phyloP scores from a whole-genome alignment of 2,113 vertebrate genomes.

The Thymallus thymallus region DNA sequence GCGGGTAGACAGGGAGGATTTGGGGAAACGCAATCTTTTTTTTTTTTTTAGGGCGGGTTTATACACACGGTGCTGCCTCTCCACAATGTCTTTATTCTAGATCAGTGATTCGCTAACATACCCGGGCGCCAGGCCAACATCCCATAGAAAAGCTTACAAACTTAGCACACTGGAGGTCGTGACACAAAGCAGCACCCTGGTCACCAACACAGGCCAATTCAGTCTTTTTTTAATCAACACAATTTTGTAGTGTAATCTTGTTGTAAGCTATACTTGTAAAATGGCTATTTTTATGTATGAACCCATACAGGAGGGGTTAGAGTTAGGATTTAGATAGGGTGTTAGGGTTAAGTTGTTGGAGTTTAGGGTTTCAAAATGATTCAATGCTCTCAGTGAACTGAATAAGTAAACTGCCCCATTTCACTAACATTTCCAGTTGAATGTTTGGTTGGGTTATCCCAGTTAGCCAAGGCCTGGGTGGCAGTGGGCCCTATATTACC shows the following conservation, averaged over 20 bases:
- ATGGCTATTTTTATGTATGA: not conserved
- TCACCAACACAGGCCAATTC: not conserved
- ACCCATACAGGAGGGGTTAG: too few species aligned
- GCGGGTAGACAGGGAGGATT: not conserved
- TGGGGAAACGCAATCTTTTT: conserved; percentile 9
- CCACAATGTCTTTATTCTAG: conserved; percentile 42
- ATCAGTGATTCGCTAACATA: conserved; percentile 46
- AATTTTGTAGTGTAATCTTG: not conserved
- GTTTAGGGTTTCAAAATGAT: too few species aligned
- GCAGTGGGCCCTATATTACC: too few species aligned
- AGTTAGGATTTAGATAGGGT: too few species aligned
- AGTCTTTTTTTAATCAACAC: not conserved
- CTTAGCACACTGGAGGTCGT: conserved; percentile 24
- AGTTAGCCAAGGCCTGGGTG: too few species aligned
- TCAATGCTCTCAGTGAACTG: too few species aligned
- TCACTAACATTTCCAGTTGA: too few species aligned
- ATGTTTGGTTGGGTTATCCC: too few species aligned
- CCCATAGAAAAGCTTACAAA: conserved; percentile 21
- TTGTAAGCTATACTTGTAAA: not conserved
- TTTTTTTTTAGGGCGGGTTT: conserved; percentile 38
- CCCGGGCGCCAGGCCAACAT: conserved; percentile 40
- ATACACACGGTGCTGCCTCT: conserved; percentile 39
- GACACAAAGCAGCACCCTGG: not conserved
- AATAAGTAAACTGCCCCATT: too few species aligned
- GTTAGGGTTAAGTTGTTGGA: too few species aligned